A percentile compares a stretch with the other conserved stretches of the same genome.
phyloP scores from a whole-genome alignment of 2,797 vertebrate species.

The Rhinichthys osculus region DNA sequence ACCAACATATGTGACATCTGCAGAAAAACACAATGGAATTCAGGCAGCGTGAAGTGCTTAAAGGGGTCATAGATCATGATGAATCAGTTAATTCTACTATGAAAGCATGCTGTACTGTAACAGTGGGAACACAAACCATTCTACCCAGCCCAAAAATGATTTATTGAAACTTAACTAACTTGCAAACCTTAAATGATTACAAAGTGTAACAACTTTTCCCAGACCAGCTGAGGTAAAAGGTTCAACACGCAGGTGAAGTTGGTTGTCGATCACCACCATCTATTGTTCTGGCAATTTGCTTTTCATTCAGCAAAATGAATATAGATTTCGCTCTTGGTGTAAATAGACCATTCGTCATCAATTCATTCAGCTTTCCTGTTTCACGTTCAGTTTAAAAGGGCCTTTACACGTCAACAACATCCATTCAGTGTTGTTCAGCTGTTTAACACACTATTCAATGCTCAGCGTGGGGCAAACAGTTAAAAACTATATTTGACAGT shows the following conservation, averaged over 20 bases:
- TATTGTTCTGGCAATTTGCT: not conserved
- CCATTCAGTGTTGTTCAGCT: constrained; percentile 8
- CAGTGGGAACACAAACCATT: not conserved
- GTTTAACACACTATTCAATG: constrained; percentile 15
- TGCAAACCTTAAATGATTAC: not conserved
- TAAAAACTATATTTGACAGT: not conserved
- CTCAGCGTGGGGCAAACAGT: not conserved
- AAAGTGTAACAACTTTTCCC: not conserved
- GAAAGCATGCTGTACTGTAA: not conserved
- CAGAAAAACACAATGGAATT: constrained; percentile 4
- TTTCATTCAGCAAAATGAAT: not conserved
- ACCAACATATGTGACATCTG: not conserved
- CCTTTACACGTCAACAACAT: not conserved
- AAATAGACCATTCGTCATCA: not conserved
- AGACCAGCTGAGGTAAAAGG: not conserved
- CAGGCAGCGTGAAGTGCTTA: not conserved
- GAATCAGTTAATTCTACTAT: not conserved
- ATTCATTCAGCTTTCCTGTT: not conserved
- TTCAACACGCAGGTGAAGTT: not conserved
- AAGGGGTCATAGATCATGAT: not conserved
- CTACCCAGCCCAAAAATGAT: not conserved
- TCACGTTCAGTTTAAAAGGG: not conserved
- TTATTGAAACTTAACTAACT: not conserved
- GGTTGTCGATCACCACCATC: not conserved
- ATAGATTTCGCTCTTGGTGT: not conserved